Evolutionary conservation across 2,113 vertebrate species (phyloP).

Genomic region (Lutjanus erythropterus): DNA sequence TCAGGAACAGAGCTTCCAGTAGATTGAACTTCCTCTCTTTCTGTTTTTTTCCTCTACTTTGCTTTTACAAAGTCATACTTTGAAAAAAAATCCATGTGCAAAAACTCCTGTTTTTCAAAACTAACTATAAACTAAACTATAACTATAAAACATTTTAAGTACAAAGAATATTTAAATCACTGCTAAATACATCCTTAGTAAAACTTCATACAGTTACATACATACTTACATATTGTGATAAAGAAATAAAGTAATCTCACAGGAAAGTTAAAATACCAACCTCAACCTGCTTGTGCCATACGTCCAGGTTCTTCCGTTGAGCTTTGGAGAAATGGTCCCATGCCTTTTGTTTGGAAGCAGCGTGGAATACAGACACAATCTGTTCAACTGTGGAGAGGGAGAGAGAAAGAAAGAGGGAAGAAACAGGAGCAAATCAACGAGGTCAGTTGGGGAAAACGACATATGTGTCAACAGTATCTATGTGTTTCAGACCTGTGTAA

Average conservation of each 20-base stretch:
- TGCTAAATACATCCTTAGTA: not conserved
- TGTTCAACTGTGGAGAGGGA: slow-evolving; percentile 12
- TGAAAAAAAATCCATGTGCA: too few species aligned
- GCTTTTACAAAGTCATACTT: too few species aligned
- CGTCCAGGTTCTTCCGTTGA: slow-evolving; percentile 34
- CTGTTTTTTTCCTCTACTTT: not conserved
- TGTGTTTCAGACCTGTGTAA: not conserved
- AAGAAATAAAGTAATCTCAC: not conserved
- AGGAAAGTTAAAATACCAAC: slow-evolving; percentile 8
- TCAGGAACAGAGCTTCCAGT: not conserved
- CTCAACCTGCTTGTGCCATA: slow-evolving; percentile 15
- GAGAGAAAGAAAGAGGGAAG: not conserved
- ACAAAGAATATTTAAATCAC: not conserved
- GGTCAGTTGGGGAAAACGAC: not conserved
- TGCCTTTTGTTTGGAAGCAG: slow-evolving; percentile 33
- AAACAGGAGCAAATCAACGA: not conserved
- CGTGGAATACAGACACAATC: slow-evolving; percentile 33
- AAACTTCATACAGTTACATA: not conserved
- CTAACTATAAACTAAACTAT: too few species aligned
- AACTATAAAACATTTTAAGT: not conserved
- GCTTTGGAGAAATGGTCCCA: slow-evolving; percentile 44
- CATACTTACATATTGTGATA: not conserved
- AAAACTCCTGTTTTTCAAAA: not conserved
- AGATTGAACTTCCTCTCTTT: not conserved
- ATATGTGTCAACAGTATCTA: not conserved